Conservation (phyloP, 2,797 vertebrate genomes). For the Pogonophryne albipinna region DNA sequence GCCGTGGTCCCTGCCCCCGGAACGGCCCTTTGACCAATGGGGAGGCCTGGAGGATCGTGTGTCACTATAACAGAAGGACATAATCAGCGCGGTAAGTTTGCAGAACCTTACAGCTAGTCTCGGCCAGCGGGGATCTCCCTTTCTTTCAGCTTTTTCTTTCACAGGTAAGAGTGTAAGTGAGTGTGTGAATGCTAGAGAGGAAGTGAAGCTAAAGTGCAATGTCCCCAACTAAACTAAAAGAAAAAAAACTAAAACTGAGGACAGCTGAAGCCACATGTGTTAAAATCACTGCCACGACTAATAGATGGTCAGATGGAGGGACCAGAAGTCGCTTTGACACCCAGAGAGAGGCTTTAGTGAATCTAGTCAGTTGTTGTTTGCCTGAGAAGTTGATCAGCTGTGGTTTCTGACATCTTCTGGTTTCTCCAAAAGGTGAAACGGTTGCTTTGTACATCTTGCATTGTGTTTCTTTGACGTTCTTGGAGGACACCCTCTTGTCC, state of each 20-base stretch:
- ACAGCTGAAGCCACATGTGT: slow-evolving; percentile 56
- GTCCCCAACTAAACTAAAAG: slow-evolving; percentile 24
- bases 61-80: slow-evolving; percentile 94
- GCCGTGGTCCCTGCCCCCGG: slow-evolving; percentile 69
- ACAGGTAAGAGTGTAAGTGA: slow-evolving; percentile 85
- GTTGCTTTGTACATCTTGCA: too few relatives aligned
- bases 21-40: slow-evolving; percentile 84
- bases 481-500: not conserved
- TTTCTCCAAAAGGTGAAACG: not conserved
- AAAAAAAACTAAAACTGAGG: too few relatives aligned
- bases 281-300: slow-evolving; percentile 59
- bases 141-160: slow-evolving; percentile 85
- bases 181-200: slow-evolving; percentile 48
- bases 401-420: not conserved
- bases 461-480: not conserved
- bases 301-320: slow-evolving; percentile 13
- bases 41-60: slow-evolving; percentile 85
- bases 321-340: not conserved
- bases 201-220: slow-evolving; percentile 47
- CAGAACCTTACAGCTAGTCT: slow-evolving; percentile 87
- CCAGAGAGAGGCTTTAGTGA: not conserved
- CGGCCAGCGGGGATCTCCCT: slow-evolving; percentile 86
- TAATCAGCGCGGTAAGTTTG: slow-evolving; percentile 84
- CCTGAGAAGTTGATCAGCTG: slow-evolving; percentile 9
- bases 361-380: slow-evolving; percentile 6